Conservation (phyloP, 2,797 vertebrate genomes). For the Uromys caudimaculatus region DNA sequence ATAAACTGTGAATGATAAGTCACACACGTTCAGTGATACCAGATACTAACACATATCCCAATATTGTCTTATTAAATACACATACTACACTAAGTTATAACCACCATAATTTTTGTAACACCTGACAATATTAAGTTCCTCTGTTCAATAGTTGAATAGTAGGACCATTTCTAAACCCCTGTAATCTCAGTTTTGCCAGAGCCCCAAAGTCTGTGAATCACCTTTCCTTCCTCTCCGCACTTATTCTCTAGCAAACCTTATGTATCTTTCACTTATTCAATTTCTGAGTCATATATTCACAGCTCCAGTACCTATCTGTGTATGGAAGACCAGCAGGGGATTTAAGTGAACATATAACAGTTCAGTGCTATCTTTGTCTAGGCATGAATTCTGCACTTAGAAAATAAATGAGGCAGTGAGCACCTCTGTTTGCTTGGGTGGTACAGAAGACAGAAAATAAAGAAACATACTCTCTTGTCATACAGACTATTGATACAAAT, state of each 20-base stretch:
- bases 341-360: background rate
- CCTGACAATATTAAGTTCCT: background rate
- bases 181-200: background rate
- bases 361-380: background rate
- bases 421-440: background rate
- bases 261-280: background rate
- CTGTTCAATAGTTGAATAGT: background rate
- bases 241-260: background rate
- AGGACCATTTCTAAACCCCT: background rate
- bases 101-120: background rate
- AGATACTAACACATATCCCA: background rate
- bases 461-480: background rate
- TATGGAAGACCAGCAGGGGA: background rate
- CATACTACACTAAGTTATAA: background rate
- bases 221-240: fast-evolving
- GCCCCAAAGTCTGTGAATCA: background rate
- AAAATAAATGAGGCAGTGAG: background rate
- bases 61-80: background rate
- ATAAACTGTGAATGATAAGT: too few relatives aligned
- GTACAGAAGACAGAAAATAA: background rate
- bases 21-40: background rate
- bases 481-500: background rate
- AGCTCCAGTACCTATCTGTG: background rate
- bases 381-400: background rate
- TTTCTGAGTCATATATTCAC: background rate